Percentiles rank a stretch among this genome's conserved stretches.
phyloP scores from a whole-genome alignment of 1,140 invertebrate genomes.

The Drosophila pruinosa region DNA sequence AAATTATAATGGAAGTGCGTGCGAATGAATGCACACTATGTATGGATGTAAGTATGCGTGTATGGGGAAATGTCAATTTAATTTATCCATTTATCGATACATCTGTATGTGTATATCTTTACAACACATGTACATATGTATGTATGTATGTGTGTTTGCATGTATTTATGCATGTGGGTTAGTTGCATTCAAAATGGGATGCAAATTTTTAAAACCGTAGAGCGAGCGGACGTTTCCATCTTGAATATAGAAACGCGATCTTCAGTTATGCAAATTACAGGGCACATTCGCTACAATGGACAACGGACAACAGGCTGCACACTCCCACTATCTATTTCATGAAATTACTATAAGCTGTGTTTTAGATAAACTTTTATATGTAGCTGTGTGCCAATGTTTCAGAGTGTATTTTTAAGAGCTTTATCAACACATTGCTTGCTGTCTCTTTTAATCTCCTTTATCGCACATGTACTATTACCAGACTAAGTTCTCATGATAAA shows the following conservation, averaged over 20 bases:
- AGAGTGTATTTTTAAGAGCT: too few relatives aligned
- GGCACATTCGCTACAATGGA: neutral
- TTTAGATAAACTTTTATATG: too few relatives aligned
- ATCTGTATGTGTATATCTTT: neutral
- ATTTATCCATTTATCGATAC: constrained; percentile 10
- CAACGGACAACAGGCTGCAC: too few relatives aligned
- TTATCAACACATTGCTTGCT: too few relatives aligned
- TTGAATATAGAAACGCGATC: constrained; percentile 8
- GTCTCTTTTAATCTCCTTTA: too few relatives aligned
- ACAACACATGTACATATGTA: neutral
- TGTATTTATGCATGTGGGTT: constrained; percentile 35
- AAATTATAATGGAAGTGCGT: constrained; percentile 15
- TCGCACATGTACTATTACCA: neutral
- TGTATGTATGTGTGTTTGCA: neutral
- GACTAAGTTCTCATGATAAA: neutral
- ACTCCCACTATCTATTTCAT: too few relatives aligned
- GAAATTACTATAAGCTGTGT: too few relatives aligned
- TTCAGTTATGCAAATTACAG: neutral
- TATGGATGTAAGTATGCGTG: neutral
- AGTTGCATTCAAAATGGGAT: constrained; percentile 35
- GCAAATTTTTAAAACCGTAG: constrained; percentile 20
- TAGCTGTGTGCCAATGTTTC: too few relatives aligned
- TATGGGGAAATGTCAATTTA: constrained; percentile 23
- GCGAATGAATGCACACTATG: neutral
- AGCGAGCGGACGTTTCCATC: constrained; percentile 12